phyloP scores from a whole-genome alignment of 2,888 invertebrate species.

The Cryptophagus acutangulus region DNA sequence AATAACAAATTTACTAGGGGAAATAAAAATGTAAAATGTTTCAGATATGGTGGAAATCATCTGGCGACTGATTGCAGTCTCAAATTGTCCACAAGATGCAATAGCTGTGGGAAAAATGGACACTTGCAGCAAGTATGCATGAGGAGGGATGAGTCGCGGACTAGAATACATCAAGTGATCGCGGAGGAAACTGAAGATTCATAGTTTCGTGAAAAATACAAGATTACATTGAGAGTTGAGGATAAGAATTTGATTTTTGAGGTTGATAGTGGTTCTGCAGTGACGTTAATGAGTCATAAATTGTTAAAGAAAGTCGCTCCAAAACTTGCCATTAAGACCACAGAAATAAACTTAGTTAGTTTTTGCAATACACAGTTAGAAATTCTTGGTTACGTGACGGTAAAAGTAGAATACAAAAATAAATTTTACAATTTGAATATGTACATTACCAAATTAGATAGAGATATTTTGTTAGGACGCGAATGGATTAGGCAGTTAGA shows the following conservation, averaged over 20 bases:
- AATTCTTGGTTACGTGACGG: not conserved
- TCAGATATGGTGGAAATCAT: too few species aligned
- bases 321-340: not conserved
- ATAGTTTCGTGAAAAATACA: not conserved
- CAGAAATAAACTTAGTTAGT: not conserved
- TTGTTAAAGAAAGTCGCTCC: not conserved
- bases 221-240: not conserved
- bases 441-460: conserved; percentile 3
- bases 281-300: not conserved
- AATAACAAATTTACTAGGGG: too few species aligned
- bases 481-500: conserved; percentile 1
- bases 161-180: too few species aligned
- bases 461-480: conserved; percentile 1
- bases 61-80: too few species aligned
- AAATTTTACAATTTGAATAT: conserved; percentile 3
- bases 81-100: too few species aligned
- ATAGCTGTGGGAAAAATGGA: too few species aligned
- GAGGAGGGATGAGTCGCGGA: too few species aligned
- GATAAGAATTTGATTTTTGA: not conserved
- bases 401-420: conserved; percentile 1
- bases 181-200: too few species aligned
- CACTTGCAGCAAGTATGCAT: too few species aligned
- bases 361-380: not conserved
- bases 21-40: too few species aligned
- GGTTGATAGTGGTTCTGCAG: not conserved